Conservation (phyloP, 2,797 vertebrate genomes). For the Hydrocynus forskahlii region DNA sequence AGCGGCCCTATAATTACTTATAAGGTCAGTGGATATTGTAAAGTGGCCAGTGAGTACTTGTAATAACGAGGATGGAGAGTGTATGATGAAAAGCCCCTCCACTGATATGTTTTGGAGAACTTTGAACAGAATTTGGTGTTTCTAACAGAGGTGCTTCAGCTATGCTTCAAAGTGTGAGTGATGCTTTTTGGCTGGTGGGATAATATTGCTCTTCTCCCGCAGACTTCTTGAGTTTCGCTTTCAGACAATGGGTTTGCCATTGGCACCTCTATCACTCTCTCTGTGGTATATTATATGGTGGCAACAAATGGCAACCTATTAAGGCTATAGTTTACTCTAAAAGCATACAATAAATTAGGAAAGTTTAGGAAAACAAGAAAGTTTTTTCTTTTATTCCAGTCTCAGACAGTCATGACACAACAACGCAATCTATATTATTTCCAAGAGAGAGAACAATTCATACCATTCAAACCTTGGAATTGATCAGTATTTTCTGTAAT, state of each 20-base stretch:
- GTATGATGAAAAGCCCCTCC: background rate
- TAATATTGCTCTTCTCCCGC: background rate
- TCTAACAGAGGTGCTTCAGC: background rate
- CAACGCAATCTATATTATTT: background rate
- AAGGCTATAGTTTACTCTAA: slow-evolving; percentile 5
- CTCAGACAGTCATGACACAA: background rate
- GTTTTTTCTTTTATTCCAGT: background rate
- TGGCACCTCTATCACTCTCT: background rate
- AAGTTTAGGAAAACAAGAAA: background rate
- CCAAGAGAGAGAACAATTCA: background rate
- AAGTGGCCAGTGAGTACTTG: background rate
- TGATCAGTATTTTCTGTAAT: background rate
- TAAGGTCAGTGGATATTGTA: background rate
- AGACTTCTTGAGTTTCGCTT: background rate
- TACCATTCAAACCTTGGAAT: background rate
- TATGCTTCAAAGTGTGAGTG: background rate
- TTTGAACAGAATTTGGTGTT: background rate
- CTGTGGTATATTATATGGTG: slow-evolving; percentile 9
- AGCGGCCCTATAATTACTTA: background rate
- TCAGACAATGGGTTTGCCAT: background rate
- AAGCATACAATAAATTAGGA: background rate
- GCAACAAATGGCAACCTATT: background rate
- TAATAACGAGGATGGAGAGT: background rate
- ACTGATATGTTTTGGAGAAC: slow-evolving; percentile 2
- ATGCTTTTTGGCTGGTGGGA: background rate